These are phyloP conservation scores for Leucopsar rothschildi DNA, from an alignment of 2,113 vertebrate genomes.

Conservation along the genomic window DNA sequence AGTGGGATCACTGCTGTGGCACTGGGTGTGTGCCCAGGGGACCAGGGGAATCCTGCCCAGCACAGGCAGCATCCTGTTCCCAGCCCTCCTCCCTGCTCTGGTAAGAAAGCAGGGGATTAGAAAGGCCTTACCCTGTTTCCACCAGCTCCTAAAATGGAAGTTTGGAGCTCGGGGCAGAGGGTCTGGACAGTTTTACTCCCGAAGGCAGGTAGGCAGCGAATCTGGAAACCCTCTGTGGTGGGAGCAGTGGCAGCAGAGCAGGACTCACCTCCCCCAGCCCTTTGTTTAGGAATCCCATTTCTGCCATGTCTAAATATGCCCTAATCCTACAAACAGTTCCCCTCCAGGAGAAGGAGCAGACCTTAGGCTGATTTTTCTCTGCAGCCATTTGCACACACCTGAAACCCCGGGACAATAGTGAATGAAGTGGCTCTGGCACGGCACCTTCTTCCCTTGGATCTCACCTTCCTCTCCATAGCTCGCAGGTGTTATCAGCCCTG, in stretches of 20 bases:
- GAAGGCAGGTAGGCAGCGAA: slow-evolving; percentile 3
- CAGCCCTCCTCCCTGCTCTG: not conserved
- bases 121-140: not conserved
- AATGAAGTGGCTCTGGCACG: not conserved
- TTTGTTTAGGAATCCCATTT: slow-evolving; percentile 49
- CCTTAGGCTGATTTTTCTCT: not conserved
- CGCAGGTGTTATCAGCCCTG: rapidly evolving
- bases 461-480: not conserved
- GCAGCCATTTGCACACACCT: not conserved
- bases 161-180: not conserved
- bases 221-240: slow-evolving; percentile 49
- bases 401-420: not conserved
- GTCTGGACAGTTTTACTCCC: slow-evolving; percentile 55
- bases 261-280: not conserved
- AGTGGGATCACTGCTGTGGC: no score
- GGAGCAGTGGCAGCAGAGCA: not conserved
- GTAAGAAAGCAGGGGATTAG: not conserved
- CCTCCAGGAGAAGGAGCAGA: slow-evolving; percentile 29
- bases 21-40: not conserved
- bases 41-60: rapidly evolving
- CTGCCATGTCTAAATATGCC: slow-evolving; percentile 40
- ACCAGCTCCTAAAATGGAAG: slow-evolving; percentile 61
- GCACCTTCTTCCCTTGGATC: not conserved
- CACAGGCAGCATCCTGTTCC: not conserved
- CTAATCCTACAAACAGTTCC: slow-evolving; percentile 28